Percentiles rank a stretch among this genome's conserved stretches.
These are phyloP conservation scores for Echiichthys vipera DNA, from an alignment of 2,797 vertebrate species.

Conservation along the genomic window DNA sequence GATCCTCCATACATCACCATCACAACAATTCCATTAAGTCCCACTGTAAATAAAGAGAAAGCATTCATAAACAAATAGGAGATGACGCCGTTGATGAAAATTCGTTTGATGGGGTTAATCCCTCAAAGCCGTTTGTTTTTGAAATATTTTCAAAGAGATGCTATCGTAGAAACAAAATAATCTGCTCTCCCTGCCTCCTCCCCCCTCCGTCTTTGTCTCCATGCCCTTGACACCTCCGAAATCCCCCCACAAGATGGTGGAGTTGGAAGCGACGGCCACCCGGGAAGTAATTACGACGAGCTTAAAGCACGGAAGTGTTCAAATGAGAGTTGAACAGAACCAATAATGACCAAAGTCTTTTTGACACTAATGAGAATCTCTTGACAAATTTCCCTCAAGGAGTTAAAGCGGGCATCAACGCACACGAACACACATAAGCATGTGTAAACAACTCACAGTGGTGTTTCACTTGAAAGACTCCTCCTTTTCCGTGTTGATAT, in stretches of 20 bases:
- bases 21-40: constrained; percentile 82
- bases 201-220: constrained; percentile 36
- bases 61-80: constrained; percentile 70
- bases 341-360: constrained; percentile 63
- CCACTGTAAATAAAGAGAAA: constrained; percentile 58
- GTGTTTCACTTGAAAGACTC: constrained; percentile 21
- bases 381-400: constrained; percentile 51
- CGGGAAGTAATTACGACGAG: constrained; percentile 75
- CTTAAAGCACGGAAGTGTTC: constrained; percentile 54
- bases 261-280: constrained; percentile 56
- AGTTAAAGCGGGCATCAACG: constrained; percentile 15
- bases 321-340: constrained; percentile 59
- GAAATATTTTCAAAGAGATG: constrained; percentile 58
- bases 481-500: background rate
- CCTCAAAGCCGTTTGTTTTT: constrained; percentile 65
- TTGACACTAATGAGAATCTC: constrained; percentile 61
- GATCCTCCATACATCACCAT: constrained; percentile 80
- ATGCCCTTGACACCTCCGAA: constrained; percentile 67
- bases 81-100: constrained; percentile 58
- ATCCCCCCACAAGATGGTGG: constrained; percentile 62
- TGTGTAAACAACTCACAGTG: background rate
- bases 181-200: constrained; percentile 23
- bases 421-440: background rate
- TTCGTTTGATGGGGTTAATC: constrained; percentile 72
- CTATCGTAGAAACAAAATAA: constrained; percentile 30